phyloP scores from a whole-genome alignment of 2,797 vertebrate species.

The Chaenodraco wilsoni region DNA sequence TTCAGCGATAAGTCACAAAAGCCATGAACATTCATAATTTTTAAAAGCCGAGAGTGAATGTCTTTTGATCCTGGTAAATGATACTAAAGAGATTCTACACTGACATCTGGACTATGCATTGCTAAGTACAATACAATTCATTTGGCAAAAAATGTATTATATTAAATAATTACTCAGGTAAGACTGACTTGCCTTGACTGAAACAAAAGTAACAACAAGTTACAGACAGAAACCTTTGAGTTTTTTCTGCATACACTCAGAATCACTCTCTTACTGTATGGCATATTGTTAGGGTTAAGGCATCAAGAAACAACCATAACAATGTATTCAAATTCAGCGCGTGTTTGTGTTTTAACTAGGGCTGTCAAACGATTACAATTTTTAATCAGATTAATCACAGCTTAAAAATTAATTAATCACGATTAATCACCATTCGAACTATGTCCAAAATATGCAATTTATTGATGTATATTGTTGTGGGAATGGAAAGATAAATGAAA shows the following conservation, averaged over 20 bases:
- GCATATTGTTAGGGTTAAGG: no score
- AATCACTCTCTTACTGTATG: neutral
- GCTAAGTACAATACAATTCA: neutral
- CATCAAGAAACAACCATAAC: neutral
- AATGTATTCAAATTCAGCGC: neutral
- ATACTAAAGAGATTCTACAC: neutral
- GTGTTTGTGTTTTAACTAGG: neutral
- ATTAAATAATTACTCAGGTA: neutral
- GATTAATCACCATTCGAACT: no score
- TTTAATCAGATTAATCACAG: no score
- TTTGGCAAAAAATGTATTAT: neutral
- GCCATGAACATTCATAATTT: neutral
- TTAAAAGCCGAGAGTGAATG: neutral
- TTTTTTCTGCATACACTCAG: neutral
- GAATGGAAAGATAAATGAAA: no score
- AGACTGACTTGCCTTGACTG: neutral
- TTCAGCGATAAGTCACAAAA: neutral
- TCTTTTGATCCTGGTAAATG: neutral
- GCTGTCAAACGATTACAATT: no score
- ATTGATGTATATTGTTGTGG: no score
- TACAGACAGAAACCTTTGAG: neutral
- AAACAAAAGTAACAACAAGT: constrained; percentile 5
- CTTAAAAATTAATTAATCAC: no score
- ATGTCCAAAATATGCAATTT: no score
- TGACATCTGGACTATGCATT: neutral